These are phyloP conservation scores for Gymnocypris eckloni DNA, from an alignment of 2,797 vertebrate genomes.

Conservation along the genomic window DNA sequence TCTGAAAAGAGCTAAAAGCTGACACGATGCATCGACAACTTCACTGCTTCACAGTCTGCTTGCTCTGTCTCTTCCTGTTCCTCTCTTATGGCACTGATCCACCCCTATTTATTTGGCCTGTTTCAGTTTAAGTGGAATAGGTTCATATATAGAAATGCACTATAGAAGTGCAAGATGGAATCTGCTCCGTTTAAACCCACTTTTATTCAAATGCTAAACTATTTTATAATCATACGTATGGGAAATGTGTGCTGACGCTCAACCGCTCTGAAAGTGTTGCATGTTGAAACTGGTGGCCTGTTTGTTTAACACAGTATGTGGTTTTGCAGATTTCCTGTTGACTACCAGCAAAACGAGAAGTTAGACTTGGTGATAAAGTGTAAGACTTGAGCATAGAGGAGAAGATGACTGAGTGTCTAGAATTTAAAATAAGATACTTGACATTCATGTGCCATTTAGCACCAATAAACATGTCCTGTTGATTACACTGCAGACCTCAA, in stretches of 20 bases:
- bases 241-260: constrained; percentile 51
- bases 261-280: constrained; percentile 60
- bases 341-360: constrained; percentile 78
- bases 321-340: constrained; percentile 85
- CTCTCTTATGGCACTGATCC: constrained; percentile 73
- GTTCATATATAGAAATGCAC: no score
- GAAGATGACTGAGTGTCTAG: neutral
- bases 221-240: constrained; percentile 37
- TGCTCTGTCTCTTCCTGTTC: constrained; percentile 81
- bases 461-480: neutral
- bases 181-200: neutral
- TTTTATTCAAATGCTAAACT: neutral
- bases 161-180: neutral
- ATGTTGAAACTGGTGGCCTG: constrained; percentile 78
- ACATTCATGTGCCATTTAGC: neutral
- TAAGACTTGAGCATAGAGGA: constrained; percentile 3
- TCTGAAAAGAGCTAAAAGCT: constrained; percentile 32
- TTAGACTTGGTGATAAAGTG: constrained; percentile 51
- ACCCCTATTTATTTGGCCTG: constrained; percentile 71
- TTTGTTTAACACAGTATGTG: constrained; percentile 72
- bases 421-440: neutral
- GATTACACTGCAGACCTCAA: neutral
- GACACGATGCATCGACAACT: constrained; percentile 41
- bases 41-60: constrained; percentile 62
- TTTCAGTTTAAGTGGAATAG: constrained; percentile 56